phyloP scores from a whole-genome alignment of 2,797 vertebrate species.

The Phyllotis vaccarum region DNA sequence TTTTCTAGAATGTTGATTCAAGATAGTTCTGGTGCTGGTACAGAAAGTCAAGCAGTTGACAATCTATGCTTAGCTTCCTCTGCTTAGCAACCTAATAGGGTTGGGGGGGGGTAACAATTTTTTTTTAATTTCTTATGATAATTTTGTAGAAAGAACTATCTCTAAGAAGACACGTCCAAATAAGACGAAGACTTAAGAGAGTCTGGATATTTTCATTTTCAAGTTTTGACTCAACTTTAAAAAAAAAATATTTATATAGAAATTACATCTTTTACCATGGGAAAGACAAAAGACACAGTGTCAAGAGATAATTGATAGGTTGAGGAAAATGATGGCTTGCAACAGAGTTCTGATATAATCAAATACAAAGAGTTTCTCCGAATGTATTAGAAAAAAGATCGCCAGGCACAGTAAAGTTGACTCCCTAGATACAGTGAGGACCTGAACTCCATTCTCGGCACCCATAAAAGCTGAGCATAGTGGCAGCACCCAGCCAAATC shows the following conservation, averaged over 20 bases:
- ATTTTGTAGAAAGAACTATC: not conserved
- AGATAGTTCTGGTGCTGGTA: not conserved
- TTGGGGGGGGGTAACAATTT: not conserved
- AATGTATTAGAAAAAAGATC: not conserved
- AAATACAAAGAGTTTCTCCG: not conserved
- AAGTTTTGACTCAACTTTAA: constrained; percentile 3
- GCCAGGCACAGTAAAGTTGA: not conserved
- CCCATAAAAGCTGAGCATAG: not conserved
- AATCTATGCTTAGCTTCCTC: not conserved
- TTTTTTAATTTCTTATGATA: not conserved
- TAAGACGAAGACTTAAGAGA: not conserved
- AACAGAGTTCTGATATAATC: not conserved
- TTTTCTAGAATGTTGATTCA: not conserved
- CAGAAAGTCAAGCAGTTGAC: not conserved
- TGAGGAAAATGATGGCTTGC: not conserved
- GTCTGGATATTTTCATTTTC: constrained; percentile 19
- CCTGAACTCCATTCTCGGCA: not conserved
- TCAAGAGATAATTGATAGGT: not conserved
- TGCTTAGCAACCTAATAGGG: not conserved
- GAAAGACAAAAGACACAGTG: not conserved
- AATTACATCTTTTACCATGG: not conserved
- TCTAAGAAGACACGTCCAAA: not conserved
- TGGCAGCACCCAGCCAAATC: not conserved
- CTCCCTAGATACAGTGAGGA: not conserved
- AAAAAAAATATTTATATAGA: constrained; percentile 55